Conservation (phyloP, 1,140 invertebrate species). For the Microplitis mediator region DNA sequence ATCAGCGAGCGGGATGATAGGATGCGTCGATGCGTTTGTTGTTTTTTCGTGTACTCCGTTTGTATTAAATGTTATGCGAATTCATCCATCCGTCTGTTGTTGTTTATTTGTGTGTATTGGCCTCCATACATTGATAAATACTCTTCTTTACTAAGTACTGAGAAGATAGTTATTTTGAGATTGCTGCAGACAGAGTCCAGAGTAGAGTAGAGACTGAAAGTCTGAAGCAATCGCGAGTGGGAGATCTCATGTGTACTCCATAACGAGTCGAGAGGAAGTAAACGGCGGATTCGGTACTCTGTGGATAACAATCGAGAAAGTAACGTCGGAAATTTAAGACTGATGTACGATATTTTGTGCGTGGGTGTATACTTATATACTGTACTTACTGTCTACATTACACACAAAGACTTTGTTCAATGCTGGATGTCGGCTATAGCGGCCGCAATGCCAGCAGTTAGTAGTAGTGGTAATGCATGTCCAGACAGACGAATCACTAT, state of each 20-base stretch:
- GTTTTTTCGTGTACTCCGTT: too few relatives aligned
- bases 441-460: not conserved
- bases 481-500: slow-evolving; percentile 27
- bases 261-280: not conserved
- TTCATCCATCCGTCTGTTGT: too few relatives aligned
- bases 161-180: too few relatives aligned
- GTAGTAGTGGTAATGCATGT: slow-evolving; percentile 16
- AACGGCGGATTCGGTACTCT: not conserved
- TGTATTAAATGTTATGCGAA: too few relatives aligned
- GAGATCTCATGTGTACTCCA: not conserved
- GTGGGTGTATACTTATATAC: slow-evolving; percentile 8
- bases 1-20: not conserved
- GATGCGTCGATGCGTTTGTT: too few relatives aligned
- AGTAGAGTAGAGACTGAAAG: too few relatives aligned
- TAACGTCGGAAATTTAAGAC: not conserved
- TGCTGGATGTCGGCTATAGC: not conserved
- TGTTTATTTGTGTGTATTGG: too few relatives aligned
- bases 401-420: too few relatives aligned
- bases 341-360: slow-evolving; percentile 1
- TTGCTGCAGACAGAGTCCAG: too few relatives aligned
- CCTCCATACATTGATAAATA: too few relatives aligned
- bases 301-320: slow-evolving; percentile 3
- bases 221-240: not conserved
- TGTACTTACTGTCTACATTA: not conserved
- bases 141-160: too few relatives aligned